Evolutionary conservation across 2,113 vertebrate genomes (phyloP).

Genomic region (Oplegnathus fasciatus): DNA sequence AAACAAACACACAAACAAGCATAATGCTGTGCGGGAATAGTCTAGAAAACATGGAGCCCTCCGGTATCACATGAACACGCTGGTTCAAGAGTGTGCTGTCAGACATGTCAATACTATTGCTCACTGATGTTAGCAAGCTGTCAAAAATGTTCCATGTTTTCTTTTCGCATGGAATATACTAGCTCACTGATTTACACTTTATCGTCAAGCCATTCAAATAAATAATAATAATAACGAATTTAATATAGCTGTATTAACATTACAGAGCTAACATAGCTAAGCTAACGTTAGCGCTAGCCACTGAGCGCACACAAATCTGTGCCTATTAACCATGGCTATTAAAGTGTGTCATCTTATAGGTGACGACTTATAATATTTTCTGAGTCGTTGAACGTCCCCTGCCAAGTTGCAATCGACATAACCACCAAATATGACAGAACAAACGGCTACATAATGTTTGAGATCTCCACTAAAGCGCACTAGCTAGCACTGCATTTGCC

Average conservation of each 20-base stretch:
- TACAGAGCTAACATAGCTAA: background rate
- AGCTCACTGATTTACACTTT: too few relatives aligned
- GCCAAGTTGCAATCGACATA: too few relatives aligned
- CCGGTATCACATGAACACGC: slow-evolving; percentile 33
- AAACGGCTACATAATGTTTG: background rate
- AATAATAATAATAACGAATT: background rate
- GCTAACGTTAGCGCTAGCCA: slow-evolving; percentile 16
- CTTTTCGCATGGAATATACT: fast-evolving
- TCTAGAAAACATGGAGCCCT: slow-evolving; percentile 41
- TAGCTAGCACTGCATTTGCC: too few relatives aligned
- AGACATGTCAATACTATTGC: background rate
- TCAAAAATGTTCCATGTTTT: background rate
- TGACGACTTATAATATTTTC: background rate
- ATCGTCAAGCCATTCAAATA: too few relatives aligned
- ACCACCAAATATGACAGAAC: background rate
- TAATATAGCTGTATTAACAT: background rate
- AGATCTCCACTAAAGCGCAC: background rate
- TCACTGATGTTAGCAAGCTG: background rate
- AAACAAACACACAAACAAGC: background rate
- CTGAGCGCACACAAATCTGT: background rate
- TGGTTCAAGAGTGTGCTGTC: background rate
- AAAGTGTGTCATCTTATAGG: background rate
- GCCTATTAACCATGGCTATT: too few relatives aligned
- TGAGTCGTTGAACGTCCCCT: background rate
- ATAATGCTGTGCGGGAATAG: background rate